Conservation (phyloP, 1,140 invertebrate species). For the Zaprionus lachaisei region DNA sequence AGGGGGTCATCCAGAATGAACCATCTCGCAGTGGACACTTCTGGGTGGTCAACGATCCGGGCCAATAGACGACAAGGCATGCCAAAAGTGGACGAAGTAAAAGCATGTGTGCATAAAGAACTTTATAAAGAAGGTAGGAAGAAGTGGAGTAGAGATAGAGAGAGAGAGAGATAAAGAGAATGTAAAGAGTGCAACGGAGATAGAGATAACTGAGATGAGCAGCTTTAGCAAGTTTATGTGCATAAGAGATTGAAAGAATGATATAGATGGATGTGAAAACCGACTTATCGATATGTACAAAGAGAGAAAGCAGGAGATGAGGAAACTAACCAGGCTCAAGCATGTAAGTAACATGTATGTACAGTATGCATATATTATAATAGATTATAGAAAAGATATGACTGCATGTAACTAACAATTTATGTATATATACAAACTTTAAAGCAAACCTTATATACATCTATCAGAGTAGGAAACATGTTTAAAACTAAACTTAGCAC, state of each 20-base stretch:
- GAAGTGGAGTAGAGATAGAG: background rate
- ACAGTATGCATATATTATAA: background rate
- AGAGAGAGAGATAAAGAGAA: background rate
- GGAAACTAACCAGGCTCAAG: background rate
- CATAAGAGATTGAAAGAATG: background rate
- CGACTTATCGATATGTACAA: background rate
- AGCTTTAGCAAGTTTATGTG: background rate
- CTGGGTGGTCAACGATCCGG: slow-evolving; percentile 5
- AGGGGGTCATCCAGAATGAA: slow-evolving; percentile 9
- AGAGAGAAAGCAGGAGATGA: background rate
- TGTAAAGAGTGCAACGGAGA: background rate
- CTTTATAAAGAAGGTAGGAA: slow-evolving; percentile 6
- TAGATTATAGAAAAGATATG: background rate
- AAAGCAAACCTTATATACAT: background rate
- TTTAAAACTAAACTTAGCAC: background rate
- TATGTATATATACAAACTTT: too few relatives aligned
- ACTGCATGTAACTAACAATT: background rate
- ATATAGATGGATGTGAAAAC: background rate
- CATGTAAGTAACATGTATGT: too few relatives aligned
- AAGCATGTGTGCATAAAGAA: slow-evolving; percentile 31
- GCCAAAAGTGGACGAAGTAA: slow-evolving; percentile 14
- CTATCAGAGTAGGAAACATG: background rate
- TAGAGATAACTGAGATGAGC: background rate
- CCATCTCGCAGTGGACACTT: slow-evolving; percentile 10
- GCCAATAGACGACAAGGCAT: slow-evolving; percentile 16